phyloP scores from a whole-genome alignment of 2,797 vertebrate species.

The Thunnus albacares region DNA sequence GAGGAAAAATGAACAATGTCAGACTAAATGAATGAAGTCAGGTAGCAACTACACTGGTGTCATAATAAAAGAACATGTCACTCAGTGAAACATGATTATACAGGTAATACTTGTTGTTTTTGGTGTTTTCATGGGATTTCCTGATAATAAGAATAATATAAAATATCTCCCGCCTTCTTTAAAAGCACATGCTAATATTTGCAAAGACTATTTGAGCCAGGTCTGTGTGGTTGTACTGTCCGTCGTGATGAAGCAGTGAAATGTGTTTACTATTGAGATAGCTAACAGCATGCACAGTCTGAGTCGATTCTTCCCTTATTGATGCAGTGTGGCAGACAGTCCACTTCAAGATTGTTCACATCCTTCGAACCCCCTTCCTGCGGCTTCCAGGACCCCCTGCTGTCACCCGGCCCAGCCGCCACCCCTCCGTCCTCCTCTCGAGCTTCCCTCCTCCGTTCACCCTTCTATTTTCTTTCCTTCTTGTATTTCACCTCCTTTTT shows the following conservation, averaged over 20 bases:
- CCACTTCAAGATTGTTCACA: slow-evolving; percentile 53
- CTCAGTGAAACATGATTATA: neutral
- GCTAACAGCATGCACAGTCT: slow-evolving; percentile 69
- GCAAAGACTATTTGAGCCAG: slow-evolving; percentile 61
- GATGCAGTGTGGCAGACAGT: slow-evolving; percentile 65
- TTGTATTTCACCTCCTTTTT: slow-evolving; percentile 32
- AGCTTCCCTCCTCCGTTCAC: slow-evolving; percentile 2
- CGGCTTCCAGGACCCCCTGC: slow-evolving; percentile 61
- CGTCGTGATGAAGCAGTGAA: slow-evolving; percentile 55
- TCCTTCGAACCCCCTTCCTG: slow-evolving; percentile 48
- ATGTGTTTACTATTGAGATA: slow-evolving; percentile 47
- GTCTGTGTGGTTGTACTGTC: slow-evolving; percentile 61
- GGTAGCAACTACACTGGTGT: too few relatives aligned
- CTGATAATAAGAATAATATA: slow-evolving; percentile 25
- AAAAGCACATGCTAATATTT: neutral
- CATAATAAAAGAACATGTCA: neutral
- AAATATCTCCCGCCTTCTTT: neutral
- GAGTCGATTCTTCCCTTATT: slow-evolving; percentile 57
- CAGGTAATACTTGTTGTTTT: neutral
- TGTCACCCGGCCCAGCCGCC: slow-evolving; percentile 24
- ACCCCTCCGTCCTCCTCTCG: neutral
- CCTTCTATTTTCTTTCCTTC: slow-evolving; percentile 20
- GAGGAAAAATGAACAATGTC: neutral
- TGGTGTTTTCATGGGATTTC: slow-evolving; percentile 23
- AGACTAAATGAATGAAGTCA: too few relatives aligned